These are phyloP conservation scores for Castor canadensis DNA, from an alignment of 2,113 vertebrate species.

Conservation along the genomic window DNA sequence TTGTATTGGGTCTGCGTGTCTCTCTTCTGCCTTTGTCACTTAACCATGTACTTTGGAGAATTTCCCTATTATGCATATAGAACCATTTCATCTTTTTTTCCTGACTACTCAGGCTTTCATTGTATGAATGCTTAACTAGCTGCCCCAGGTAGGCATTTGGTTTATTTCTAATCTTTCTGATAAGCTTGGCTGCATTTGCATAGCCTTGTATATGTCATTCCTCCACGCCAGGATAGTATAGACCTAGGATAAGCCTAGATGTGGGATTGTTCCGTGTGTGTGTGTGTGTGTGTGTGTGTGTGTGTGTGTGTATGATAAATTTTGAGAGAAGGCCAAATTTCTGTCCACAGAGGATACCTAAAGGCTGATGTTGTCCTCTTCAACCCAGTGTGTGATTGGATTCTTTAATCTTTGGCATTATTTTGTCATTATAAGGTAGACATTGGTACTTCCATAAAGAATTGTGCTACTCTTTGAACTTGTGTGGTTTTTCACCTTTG, in stretches of 20 bases:
- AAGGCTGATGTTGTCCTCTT: not conserved
- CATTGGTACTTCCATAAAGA: not conserved
- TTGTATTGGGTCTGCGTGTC: not conserved
- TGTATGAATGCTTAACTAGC: not conserved
- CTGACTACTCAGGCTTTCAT: not conserved
- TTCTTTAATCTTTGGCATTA: not conserved
- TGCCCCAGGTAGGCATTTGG: not conserved
- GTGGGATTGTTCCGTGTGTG: fast-evolving
- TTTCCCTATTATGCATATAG: not conserved
- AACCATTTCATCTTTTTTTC: not conserved
- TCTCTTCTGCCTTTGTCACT: not conserved
- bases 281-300: not conserved
- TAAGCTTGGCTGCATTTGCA: not conserved
- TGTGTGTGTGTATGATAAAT: not conserved
- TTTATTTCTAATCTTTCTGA: not conserved
- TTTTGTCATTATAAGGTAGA: not conserved
- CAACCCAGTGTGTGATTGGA: not conserved
- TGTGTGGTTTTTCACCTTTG: not conserved
- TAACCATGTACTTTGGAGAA: not conserved
- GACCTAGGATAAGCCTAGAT: not conserved
- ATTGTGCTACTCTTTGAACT: not conserved
- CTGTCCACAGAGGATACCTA: not conserved
- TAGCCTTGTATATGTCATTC: not conserved
- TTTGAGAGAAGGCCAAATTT: not conserved
- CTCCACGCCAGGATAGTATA: not conserved